phyloP scores from a whole-genome alignment of 64 coral and sea anemone genomes.

The Orbicella faveolata region DNA sequence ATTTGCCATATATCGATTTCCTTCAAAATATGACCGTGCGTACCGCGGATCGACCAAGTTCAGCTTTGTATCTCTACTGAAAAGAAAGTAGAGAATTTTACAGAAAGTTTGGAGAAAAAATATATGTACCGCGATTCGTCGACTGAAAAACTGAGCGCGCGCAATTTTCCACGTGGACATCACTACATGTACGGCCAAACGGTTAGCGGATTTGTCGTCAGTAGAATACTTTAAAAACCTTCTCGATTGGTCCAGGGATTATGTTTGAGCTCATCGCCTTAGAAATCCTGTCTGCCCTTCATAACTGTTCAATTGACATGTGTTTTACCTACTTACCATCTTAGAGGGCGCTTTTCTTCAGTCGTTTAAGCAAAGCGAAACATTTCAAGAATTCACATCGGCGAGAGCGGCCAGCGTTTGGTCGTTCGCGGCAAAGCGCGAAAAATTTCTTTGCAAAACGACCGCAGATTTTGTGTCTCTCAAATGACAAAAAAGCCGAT shows the following conservation, averaged over 20 bases:
- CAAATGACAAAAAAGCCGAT: slow-evolving; percentile 26
- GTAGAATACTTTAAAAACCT: neutral
- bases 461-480: slow-evolving; percentile 7
- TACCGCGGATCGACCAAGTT: neutral
- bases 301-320: neutral
- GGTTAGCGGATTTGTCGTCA: neutral
- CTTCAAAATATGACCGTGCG: neutral
- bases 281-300: neutral
- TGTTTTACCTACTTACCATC: neutral
- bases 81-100: neutral
- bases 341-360: neutral
- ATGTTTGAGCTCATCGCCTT: slow-evolving; percentile 8
- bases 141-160: neutral
- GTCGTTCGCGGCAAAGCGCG: neutral
- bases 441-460: slow-evolving; percentile 21
- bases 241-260: neutral
- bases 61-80: neutral
- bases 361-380: neutral
- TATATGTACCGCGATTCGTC: neutral
- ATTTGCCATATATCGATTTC: neutral
- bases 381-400: neutral
- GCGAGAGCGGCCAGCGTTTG: neutral
- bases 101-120: neutral
- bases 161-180: neutral
- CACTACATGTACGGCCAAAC: neutral